Evolutionary conservation across 2,888 invertebrate species (phyloP).

Genomic region (Thymelicus sylvestris): DNA sequence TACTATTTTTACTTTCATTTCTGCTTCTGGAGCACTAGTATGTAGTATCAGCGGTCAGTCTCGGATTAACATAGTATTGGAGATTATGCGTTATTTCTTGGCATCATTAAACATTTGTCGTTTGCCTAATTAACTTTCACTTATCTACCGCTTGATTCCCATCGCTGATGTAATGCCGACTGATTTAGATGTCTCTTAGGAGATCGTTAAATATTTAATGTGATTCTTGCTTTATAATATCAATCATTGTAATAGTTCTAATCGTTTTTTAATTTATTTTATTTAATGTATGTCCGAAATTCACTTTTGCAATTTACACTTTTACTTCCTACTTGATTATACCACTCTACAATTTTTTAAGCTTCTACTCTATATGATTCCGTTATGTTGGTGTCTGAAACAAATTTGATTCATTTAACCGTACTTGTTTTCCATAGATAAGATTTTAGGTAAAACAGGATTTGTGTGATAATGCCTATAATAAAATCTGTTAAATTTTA

Average conservation of each 20-base stretch:
- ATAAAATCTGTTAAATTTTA: too few species aligned
- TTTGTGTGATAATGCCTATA: too few species aligned
- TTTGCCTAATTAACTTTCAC: conserved; percentile 72
- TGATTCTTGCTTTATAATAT: conserved; percentile 42
- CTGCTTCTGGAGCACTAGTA: conserved; percentile 23
- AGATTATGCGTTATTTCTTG: conserved; percentile 43
- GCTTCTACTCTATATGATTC: too few species aligned
- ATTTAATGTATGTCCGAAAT: background rate
- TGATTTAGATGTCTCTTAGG: conserved; percentile 47
- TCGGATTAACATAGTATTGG: conserved; percentile 38
- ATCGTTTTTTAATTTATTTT: background rate
- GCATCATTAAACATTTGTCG: conserved; percentile 55
- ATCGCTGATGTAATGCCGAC: conserved; percentile 65
- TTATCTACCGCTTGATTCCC: conserved; percentile 48
- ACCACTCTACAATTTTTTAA: too few species aligned
- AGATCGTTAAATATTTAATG: conserved; percentile 45
- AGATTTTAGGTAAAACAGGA: too few species aligned
- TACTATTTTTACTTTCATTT: conserved; percentile 31
- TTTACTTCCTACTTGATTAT: too few species aligned
- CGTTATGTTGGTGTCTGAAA: too few species aligned
- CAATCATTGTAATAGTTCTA: background rate
- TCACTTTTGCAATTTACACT: too few species aligned
- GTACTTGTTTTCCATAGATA: too few species aligned
- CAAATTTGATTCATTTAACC: too few species aligned
- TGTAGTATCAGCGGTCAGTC: conserved; percentile 24